Evolutionary conservation across 2,797 vertebrate genomes (phyloP).

Genomic region (Gobionotothen gibberifrons): DNA sequence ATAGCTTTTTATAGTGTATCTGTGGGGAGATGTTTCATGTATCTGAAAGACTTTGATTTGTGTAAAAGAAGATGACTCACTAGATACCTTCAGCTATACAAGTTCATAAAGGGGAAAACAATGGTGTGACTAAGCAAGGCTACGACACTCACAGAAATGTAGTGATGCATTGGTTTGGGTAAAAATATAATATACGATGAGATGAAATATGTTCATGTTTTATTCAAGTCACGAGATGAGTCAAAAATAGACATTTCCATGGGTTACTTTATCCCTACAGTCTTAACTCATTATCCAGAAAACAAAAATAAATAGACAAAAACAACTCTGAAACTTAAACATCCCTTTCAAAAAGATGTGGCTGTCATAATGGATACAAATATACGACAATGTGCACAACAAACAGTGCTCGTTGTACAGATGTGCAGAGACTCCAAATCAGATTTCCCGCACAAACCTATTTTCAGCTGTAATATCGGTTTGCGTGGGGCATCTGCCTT

Average conservation of each 20-base stretch:
- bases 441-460: neutral
- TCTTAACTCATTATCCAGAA: neutral
- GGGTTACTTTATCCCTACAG: neutral
- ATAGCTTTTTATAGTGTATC: constrained; percentile 68
- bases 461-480: neutral
- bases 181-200: constrained; percentile 4
- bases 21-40: constrained; percentile 64
- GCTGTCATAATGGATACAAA: constrained; percentile 3
- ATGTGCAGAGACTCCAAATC: neutral
- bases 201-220: neutral
- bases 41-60: constrained; percentile 55
- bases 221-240: neutral
- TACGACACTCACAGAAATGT: constrained; percentile 1
- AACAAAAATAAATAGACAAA: neutral
- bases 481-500: neutral
- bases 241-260: neutral
- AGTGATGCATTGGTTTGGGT: neutral
- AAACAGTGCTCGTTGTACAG: neutral
- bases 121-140: constrained; percentile 7
- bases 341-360: neutral
- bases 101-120: constrained; percentile 40
- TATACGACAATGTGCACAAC: neutral
- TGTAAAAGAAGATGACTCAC: constrained; percentile 57
- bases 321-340: constrained; percentile 8
- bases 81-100: constrained; percentile 41